These are phyloP conservation scores for Caradrina clavipalpis DNA, from an alignment of 2,888 invertebrate genomes.

Conservation along the genomic window DNA sequence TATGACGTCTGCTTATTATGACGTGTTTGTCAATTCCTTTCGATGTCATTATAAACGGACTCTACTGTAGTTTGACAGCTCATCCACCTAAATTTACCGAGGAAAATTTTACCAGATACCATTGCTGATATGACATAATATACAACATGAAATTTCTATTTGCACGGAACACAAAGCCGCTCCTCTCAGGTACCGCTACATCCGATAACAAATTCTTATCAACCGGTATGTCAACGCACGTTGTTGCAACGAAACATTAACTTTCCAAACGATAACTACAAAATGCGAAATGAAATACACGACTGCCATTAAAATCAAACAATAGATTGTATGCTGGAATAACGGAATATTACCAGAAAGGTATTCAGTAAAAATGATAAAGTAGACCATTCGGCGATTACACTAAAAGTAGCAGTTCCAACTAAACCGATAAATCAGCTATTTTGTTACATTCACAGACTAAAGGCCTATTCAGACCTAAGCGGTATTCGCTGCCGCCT, in stretches of 20 bases:
- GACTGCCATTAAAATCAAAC: conserved; percentile 48
- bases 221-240: conserved; percentile 50
- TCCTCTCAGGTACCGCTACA: conserved; percentile 27
- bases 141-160: conserved; percentile 23
- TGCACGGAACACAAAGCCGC: conserved; percentile 19
- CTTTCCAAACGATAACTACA: conserved; percentile 61
- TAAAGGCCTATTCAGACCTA: too few relatives aligned
- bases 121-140: background rate
- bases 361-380: conserved; percentile 9
- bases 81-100: too few relatives aligned
- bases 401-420: conserved; percentile 10
- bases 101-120: background rate
- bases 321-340: conserved; percentile 19
- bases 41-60: too few relatives aligned
- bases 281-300: conserved; percentile 47
- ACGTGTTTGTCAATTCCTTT: too few relatives aligned
- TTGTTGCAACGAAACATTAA: conserved; percentile 61
- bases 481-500: too few relatives aligned
- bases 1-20: too few relatives aligned
- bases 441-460: conserved; percentile 2
- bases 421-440: conserved; percentile 11
- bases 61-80: too few relatives aligned
- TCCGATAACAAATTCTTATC: conserved; percentile 78
- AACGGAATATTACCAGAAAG: conserved; percentile 17
- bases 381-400: background rate